Conservation (phyloP, 2,797 vertebrate species). For the Lophius americanus region DNA sequence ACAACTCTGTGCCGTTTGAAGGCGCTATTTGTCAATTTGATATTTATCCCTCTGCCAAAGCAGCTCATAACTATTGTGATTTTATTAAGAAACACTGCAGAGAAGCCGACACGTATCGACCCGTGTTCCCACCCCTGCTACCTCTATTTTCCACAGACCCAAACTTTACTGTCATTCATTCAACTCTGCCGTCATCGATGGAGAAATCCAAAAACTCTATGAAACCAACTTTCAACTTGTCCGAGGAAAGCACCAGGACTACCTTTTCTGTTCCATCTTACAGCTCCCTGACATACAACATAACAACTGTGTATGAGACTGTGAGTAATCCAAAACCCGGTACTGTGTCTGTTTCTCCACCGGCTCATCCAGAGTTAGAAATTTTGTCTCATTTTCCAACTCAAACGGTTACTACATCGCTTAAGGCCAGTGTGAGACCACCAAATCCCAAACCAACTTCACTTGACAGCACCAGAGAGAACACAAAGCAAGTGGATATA, state of each 20-base stretch:
- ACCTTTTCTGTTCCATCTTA: conserved; percentile 40
- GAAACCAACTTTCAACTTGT: conserved; percentile 44
- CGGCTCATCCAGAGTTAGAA: conserved; percentile 59
- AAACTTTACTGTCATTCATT: conserved; percentile 68
- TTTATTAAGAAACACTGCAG: conserved; percentile 96
- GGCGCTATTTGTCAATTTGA: conserved; percentile 97
- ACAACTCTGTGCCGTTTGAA: conserved; percentile 91
- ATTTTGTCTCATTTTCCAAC: conserved; percentile 48
- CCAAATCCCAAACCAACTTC: conserved; percentile 46
- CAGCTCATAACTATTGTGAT: conserved; percentile 97
- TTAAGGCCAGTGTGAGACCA: conserved; percentile 47
- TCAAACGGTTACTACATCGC: conserved; percentile 59
- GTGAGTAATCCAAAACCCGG: conserved; percentile 22
- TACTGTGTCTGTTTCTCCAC: conserved; percentile 41
- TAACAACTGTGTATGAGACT: conserved; percentile 42
- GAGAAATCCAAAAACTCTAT: conserved; percentile 67
- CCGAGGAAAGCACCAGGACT: conserved; percentile 49
- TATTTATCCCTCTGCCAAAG: conserved; percentile 92
- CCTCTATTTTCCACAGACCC: conserved; percentile 81
- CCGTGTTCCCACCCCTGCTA: conserved; percentile 82
- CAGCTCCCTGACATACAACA: conserved; percentile 35
- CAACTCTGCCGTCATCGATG: conserved; percentile 41
- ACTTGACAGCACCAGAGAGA: conserved; percentile 28
- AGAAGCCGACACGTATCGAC: conserved; percentile 88
- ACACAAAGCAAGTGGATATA: conserved; percentile 24